phyloP scores from a whole-genome alignment of 1,140 invertebrate species.

The Pseudoatta argentina region DNA sequence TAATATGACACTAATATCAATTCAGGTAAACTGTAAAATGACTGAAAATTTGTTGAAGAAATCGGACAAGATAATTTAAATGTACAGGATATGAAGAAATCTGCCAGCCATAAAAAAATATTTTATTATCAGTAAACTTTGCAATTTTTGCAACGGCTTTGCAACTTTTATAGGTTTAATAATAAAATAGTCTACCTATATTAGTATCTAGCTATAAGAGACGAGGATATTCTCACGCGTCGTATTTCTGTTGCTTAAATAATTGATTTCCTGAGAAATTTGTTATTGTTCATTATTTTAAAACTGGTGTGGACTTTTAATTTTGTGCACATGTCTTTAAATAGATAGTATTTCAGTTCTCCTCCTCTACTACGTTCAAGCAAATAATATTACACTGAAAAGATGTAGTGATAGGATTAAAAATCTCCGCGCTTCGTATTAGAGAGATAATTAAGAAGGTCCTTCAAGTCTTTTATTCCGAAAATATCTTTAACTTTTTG shows the following conservation, averaged over 20 bases:
- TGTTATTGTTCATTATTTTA: conserved; percentile 23
- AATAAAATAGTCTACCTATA: not conserved
- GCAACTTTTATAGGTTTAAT: not conserved
- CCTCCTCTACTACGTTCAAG: not conserved
- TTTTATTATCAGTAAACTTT: not conserved
- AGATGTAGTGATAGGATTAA: conserved; percentile 11
- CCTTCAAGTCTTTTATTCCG: not conserved
- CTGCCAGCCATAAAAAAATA: not conserved
- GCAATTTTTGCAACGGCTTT: not conserved
- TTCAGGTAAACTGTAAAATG: not conserved
- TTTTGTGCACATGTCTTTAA: conserved; percentile 20
- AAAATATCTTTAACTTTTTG: not conserved
- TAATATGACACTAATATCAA: not conserved
- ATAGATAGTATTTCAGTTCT: not conserved
- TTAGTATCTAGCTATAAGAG: not conserved
- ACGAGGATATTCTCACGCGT: conserved; percentile 8
- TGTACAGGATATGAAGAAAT: not conserved
- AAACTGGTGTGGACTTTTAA: not conserved
- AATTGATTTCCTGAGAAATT: conserved; percentile 37
- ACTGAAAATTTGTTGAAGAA: not conserved
- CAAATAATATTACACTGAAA: not conserved
- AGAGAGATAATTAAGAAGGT: not conserved
- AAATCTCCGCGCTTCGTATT: not conserved
- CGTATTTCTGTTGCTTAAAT: conserved; percentile 53
- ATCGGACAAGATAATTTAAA: not conserved